phyloP scores from a whole-genome alignment of 2,797 vertebrate species.

The Malacoctenus gilli region DNA sequence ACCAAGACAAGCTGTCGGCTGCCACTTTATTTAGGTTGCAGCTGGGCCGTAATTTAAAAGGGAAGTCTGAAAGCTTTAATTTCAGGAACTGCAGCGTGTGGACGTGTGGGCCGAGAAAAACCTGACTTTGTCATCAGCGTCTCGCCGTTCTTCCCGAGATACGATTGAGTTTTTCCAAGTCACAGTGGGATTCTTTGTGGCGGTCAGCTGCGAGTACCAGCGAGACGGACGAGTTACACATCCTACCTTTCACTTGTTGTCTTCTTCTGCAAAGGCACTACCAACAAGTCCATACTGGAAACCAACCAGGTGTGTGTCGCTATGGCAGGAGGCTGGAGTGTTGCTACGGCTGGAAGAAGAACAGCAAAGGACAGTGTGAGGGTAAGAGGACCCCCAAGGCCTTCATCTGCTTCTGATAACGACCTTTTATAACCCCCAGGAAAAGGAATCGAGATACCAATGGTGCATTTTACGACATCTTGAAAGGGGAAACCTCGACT shows the following conservation, averaged over 20 bases:
- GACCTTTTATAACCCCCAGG: too few relatives aligned
- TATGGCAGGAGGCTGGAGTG: constrained; percentile 91
- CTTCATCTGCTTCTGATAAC: not conserved
- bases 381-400: constrained; percentile 77
- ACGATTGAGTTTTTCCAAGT: not conserved
- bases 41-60: constrained; percentile 36
- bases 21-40: constrained; percentile 43
- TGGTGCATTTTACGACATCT: not conserved
- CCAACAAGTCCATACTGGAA: constrained; percentile 77
- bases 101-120: not conserved
- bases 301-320: constrained; percentile 87
- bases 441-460: not conserved
- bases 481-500: constrained; percentile 4
- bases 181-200: not conserved
- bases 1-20: constrained; percentile 29
- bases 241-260: constrained; percentile 35
- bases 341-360: constrained; percentile 95
- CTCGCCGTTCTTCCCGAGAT: constrained; percentile 1
- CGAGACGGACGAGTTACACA: constrained; percentile 23
- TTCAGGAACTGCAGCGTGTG: constrained; percentile 4
- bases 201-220: constrained; percentile 13
- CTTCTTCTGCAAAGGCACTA: constrained; percentile 67
- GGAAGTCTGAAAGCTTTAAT: constrained; percentile 15
- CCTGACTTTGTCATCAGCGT: not conserved
- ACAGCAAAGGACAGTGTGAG: constrained; percentile 89